Conservation (phyloP, 35 echinoderm and acorn worm genomes). For the Ptychodera flava region DNA sequence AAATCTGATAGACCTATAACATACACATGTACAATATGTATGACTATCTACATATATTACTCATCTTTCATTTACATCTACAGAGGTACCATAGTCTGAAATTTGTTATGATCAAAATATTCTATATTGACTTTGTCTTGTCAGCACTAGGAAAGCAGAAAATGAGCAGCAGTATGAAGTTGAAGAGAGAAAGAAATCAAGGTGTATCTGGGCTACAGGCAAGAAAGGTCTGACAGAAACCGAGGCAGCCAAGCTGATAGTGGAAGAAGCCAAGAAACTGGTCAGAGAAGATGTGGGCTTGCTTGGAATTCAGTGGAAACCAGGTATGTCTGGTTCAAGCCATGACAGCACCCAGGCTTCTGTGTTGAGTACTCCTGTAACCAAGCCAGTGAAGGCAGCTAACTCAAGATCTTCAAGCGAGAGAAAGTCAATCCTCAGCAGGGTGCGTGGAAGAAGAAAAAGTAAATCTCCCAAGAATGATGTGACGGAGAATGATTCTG, state of each 20-base stretch:
- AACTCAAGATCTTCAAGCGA: background rate
- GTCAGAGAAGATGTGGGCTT: conserved; percentile 63
- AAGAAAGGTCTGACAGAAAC: conserved; percentile 87
- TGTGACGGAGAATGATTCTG: background rate
- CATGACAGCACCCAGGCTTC: background rate
- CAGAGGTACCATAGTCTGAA: too few relatives aligned
- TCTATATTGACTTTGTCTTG: too few relatives aligned
- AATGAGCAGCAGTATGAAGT: conserved; percentile 80
- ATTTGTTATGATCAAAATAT: too few relatives aligned
- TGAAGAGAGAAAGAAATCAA: conserved; percentile 51
- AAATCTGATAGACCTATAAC: too few relatives aligned
- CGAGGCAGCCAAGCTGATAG: conserved; percentile 76
- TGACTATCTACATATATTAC: too few relatives aligned
- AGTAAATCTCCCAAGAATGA: background rate
- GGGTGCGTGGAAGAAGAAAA: background rate
- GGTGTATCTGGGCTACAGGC: conserved; percentile 96
- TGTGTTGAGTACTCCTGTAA: background rate
- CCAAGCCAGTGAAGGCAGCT: background rate
- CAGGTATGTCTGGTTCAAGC: background rate
- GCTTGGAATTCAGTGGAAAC: conserved; percentile 62
- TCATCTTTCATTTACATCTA: too few relatives aligned
- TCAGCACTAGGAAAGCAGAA: conserved; percentile 79
- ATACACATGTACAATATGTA: too few relatives aligned
- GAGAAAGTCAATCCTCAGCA: background rate
- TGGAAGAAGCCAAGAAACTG: conserved; percentile 72